phyloP scores from a whole-genome alignment of 2,797 vertebrate species.

The Chlorospingus semifuscus region DNA sequence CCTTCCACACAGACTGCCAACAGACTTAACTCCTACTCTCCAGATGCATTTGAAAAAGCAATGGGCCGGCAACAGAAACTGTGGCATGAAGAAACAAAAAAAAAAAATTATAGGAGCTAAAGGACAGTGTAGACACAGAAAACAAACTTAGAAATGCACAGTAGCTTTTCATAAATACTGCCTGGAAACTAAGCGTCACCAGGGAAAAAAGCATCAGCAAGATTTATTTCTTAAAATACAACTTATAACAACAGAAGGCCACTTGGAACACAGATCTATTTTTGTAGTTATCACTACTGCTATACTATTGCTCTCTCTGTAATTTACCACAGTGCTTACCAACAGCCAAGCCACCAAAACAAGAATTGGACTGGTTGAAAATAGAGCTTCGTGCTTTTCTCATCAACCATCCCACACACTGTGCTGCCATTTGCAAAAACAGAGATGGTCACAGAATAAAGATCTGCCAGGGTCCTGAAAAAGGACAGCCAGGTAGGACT shows the following conservation, averaged over 20 bases:
- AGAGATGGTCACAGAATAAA: fast-evolving
- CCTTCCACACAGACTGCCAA: neutral
- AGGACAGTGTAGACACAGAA: neutral
- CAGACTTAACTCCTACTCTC: neutral
- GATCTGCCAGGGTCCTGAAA: neutral
- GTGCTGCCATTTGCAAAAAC: neutral
- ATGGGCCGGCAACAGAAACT: neutral
- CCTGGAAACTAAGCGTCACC: neutral
- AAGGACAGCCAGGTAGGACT: neutral
- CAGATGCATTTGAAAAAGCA: neutral
- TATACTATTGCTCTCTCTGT: neutral
- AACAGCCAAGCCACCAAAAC: neutral
- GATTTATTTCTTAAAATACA: conserved; percentile 37
- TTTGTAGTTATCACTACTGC: conserved; percentile 21
- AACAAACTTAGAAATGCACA: neutral
- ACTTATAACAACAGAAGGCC: conserved; percentile 26
- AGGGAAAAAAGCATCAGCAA: conserved; percentile 1
- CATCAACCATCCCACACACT: neutral
- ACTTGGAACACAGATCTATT: conserved; percentile 4
- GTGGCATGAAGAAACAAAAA: neutral
- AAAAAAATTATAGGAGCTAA: neutral
- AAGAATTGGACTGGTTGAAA: neutral
- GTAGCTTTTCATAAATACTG: conserved; percentile 13
- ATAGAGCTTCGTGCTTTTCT: neutral
- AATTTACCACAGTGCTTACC: neutral